Base-by-base conservation (phyloP, 1,140 invertebrate genomes). In the Saxidomus purpurata region DNA sequence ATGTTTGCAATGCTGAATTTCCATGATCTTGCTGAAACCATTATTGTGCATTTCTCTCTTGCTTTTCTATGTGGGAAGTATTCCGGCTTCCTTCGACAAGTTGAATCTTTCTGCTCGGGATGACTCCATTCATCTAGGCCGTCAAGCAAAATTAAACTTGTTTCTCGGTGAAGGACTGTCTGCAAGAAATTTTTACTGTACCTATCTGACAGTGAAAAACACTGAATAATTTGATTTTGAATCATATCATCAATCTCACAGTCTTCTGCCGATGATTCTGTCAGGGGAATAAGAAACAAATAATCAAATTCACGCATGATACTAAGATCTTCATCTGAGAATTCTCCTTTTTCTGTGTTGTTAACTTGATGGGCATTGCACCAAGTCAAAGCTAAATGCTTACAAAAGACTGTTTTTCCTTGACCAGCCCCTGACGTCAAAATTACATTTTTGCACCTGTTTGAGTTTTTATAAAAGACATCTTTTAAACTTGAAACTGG, bases 241-340 rank as follows among this genome's bases (percentile, higher is more conserved):
- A 77, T 77, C 74, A 77, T 77, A 1, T 40, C 40, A 77, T 77
- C 74, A 47, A 77, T 47, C 11, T 77, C 74, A 25, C 74, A 77
- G 17, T 43, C 34, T 3, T 3, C 3, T 38, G 6, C 8, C 8
- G 1, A 1, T 4, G 8, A 11, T 2, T 77, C 74, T 77, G 36
- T 38, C 9, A 77, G 74, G 3, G 40, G 25, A 77, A 77, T 47
- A 4, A 77, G 25, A 47, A 77, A 77, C 1, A 77, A 2, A 47
- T 43, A 77, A 17, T 43, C 74, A 43, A 77, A 77, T 1, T 77
- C 8, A 28, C 38, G 38, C n/a, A 77, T 43, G 8, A n/a, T 77
- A 19, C 17, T 4, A 8, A 77, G n/a, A 25, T 77, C 74, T 8
- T 22, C 19, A 1, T 38, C 40, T 31, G 38, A 40, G 8, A 40